phyloP scores from a whole-genome alignment of 2,113 vertebrate genomes.

The Sander vitreus region DNA sequence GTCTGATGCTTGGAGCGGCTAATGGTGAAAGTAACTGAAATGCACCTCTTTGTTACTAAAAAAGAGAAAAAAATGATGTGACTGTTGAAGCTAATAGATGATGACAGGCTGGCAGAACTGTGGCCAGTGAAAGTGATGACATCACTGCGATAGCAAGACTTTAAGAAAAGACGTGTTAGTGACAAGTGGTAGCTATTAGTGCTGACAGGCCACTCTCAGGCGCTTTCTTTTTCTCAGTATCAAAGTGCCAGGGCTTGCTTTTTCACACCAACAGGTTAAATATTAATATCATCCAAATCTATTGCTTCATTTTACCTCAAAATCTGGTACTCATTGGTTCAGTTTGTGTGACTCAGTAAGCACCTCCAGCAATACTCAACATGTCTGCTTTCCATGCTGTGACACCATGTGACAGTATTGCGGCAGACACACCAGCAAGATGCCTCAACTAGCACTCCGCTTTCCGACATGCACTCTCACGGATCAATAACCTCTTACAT shows the following conservation, averaged over 20 bases:
- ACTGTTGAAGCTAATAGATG: conserved; percentile 65
- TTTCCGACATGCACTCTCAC: conserved; percentile 61
- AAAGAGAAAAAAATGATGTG: conserved; percentile 8
- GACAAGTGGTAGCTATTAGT: conserved; percentile 62
- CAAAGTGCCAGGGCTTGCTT: conserved; percentile 30
- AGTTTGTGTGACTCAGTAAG: conserved; percentile 12
- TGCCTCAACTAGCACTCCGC: conserved; percentile 53
- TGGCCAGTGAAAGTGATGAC: conserved; percentile 69
- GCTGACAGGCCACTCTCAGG: conserved; percentile 65
- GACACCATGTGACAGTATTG: conserved; percentile 59
- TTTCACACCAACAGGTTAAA: conserved; percentile 51
- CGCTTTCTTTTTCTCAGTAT: conserved; percentile 46
- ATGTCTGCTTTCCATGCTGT: conserved; percentile 50
- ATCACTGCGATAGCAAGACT: conserved; percentile 57
- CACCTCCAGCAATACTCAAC: conserved; percentile 36
- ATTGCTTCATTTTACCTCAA: conserved; percentile 26
- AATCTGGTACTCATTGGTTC: conserved; percentile 19
- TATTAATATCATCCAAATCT: conserved; percentile 37
- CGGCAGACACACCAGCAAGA: conserved; percentile 58
- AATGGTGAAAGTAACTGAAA: conserved; percentile 38
- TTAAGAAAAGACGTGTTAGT: conserved; percentile 57
- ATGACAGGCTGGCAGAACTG: conserved; percentile 56
- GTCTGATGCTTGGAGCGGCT: conserved; percentile 52
- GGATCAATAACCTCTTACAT: conserved; percentile 85
- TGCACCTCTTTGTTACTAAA: conserved; percentile 11